Percentiles rank a stretch among this genome's conserved stretches.
These are phyloP conservation scores for Hormaphis cornu DNA, from an alignment of 1,140 invertebrate genomes.

Conservation along the genomic window DNA sequence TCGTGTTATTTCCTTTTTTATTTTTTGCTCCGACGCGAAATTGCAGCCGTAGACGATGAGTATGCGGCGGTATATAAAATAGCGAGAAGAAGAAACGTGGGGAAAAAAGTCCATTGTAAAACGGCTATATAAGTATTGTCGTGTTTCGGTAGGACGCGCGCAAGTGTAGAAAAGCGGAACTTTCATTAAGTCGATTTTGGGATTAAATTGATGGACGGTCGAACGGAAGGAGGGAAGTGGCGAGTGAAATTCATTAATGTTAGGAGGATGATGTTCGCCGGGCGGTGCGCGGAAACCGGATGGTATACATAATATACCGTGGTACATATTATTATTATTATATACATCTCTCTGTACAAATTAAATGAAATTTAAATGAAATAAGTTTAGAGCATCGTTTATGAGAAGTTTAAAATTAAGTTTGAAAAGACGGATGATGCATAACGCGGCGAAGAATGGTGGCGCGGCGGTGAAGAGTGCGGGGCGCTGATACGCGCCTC, in stretches of 20 bases:
- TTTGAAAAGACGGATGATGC: conserved; percentile 30
- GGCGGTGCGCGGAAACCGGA: not conserved
- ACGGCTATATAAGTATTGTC: conserved; percentile 24
- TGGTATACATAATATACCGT: not conserved
- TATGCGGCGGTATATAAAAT: too few species aligned
- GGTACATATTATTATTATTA: not conserved
- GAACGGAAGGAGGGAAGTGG: conserved; percentile 12
- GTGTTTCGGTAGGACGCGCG: not conserved
- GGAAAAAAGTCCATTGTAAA: conserved; percentile 10
- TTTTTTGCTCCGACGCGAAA: too few species aligned
- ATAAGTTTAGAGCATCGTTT: conserved; percentile 32
- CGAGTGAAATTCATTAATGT: conserved; percentile 31
- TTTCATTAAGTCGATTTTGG: conserved; percentile 32
- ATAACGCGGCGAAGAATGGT: not conserved
- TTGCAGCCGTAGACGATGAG: not conserved
- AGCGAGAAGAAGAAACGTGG: not conserved
- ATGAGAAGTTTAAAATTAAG: conserved; percentile 33
- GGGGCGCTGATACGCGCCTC: not conserved
- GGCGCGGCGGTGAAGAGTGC: not conserved
- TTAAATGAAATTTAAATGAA: conserved; percentile 33
- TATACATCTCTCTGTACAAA: conserved; percentile 12
- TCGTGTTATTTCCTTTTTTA: too few species aligned
- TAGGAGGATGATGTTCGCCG: conserved; percentile 28
- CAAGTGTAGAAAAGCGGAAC: conserved; percentile 25
- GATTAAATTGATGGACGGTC: conserved; percentile 31